These are phyloP conservation scores for Epiblema foenella DNA, from an alignment of 2,888 invertebrate species.

Conservation along the genomic window DNA sequence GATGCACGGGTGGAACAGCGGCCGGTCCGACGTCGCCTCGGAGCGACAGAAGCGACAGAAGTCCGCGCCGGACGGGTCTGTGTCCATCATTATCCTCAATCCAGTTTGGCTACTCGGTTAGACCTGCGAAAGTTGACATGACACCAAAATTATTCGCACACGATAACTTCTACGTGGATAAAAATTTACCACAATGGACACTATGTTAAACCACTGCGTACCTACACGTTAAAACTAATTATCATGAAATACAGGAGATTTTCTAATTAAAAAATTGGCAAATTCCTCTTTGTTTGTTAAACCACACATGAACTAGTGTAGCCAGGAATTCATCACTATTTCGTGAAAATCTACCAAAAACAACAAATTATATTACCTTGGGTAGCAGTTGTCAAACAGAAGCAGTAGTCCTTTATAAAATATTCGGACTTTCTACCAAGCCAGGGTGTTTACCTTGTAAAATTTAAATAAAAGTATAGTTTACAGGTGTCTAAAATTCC, in stretches of 20 bases:
- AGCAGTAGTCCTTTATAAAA: no score
- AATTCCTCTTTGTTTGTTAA: constrained; percentile 71
- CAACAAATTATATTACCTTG: background rate
- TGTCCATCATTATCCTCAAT: constrained; percentile 79
- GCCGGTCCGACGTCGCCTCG: constrained; percentile 95
- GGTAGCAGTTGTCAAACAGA: background rate
- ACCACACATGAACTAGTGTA: constrained; percentile 55
- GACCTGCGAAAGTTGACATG: constrained; percentile 66
- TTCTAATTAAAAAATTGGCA: constrained; percentile 55
- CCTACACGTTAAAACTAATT: constrained; percentile 57
- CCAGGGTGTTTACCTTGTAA: no score
- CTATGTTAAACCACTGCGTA: constrained; percentile 50
- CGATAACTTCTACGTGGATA: constrained; percentile 15
- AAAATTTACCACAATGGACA: constrained; percentile 17
- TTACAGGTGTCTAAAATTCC: no score
- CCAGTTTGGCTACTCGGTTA: constrained; percentile 75
- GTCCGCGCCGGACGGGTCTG: constrained; percentile 88
- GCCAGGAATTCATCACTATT: constrained; percentile 43
- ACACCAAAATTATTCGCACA: constrained; percentile 43
- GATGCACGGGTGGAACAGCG: constrained; percentile 98
- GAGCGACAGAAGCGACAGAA: constrained; percentile 99
- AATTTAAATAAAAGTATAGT: no score
- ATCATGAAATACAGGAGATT: constrained; percentile 60
- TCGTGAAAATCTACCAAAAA: constrained; percentile 27
- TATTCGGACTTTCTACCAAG: no score